Evolutionary conservation across 2,113 vertebrate genomes (phyloP).

Genomic region (Grammomys dolichurus): DNA sequence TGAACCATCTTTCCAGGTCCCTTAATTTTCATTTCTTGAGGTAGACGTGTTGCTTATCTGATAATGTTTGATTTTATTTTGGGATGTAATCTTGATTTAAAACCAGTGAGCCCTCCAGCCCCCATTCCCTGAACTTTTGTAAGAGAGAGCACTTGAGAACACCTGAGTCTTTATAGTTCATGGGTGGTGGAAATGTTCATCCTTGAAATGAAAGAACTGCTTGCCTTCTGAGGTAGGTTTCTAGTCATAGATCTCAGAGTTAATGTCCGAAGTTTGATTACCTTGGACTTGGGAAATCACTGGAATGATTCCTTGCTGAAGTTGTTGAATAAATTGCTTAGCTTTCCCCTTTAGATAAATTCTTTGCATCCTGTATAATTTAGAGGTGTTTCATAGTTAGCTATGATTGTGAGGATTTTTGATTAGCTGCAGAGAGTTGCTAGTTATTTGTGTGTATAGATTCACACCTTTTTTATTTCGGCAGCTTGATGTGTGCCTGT

Average conservation of each 20-base stretch:
- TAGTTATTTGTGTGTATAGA: not conserved
- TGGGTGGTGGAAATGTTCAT: not conserved
- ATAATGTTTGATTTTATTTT: constrained; percentile 50
- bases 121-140: not conserved
- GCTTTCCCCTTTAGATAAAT: constrained; percentile 7
- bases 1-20: not conserved
- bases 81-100: constrained; percentile 8
- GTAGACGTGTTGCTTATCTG: constrained; percentile 10
- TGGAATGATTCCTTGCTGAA: constrained; percentile 38
- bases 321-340: constrained; percentile 33
- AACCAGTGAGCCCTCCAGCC: not conserved
- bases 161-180: not conserved
- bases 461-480: constrained; percentile 16
- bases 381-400: constrained; percentile 31
- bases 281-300: constrained; percentile 35
- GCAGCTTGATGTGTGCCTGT: not conserved
- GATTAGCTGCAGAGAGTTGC: not conserved
- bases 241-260: not conserved
- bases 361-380: constrained; percentile 12
- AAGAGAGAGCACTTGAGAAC: constrained; percentile 4
- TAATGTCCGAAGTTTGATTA: constrained; percentile 35
- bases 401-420: not conserved
- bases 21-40: constrained; percentile 8
- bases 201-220: not conserved
- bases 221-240: not conserved